Percentiles rank a stretch among this genome's conserved stretches.
Evolutionary conservation across 2,888 invertebrate species (phyloP).

Genomic region (Synanthedon myopaeformis): DNA sequence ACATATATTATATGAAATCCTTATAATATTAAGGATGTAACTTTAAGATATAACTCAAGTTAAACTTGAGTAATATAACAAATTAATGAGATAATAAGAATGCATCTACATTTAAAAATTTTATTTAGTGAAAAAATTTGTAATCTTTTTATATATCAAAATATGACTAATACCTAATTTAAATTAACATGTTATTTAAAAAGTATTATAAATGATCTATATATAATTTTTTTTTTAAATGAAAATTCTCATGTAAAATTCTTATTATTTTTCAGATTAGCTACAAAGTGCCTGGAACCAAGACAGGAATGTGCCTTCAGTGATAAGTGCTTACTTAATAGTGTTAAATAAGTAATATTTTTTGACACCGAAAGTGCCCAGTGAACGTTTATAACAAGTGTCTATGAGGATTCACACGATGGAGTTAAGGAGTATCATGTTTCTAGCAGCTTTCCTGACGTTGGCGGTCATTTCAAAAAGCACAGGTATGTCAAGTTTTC

Average conservation of each 20-base stretch:
- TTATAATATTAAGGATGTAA: too few relatives aligned
- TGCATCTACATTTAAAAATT: too few relatives aligned
- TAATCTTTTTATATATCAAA: too few relatives aligned
- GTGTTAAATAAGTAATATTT: slow-evolving; percentile 22
- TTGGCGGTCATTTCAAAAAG: slow-evolving; percentile 36
- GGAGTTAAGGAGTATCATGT: slow-evolving; percentile 41
- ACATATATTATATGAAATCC: too few relatives aligned
- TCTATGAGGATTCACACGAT: slow-evolving; percentile 20
- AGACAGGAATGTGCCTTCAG: slow-evolving; percentile 53
- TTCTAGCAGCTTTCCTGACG: slow-evolving; percentile 35
- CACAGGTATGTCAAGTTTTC: slow-evolving; percentile 29
- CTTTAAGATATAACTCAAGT: too few relatives aligned
- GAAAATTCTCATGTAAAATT: slow-evolving; percentile 2
- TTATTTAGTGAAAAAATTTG: too few relatives aligned
- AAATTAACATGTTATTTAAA: too few relatives aligned
- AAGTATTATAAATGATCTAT: too few relatives aligned
- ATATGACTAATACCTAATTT: too few relatives aligned
- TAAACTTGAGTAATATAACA: too few relatives aligned
- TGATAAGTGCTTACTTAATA: slow-evolving; percentile 31
- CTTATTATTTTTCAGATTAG: slow-evolving; percentile 28
- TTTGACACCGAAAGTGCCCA: slow-evolving; percentile 18
- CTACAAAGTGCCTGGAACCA: slow-evolving; percentile 40
- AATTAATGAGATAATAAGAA: too few relatives aligned
- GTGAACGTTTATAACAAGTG: slow-evolving; percentile 22
- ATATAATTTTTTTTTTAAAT: background rate